A percentile compares a stretch with the other conserved stretches of the same genome.
Evolutionary conservation across 2,888 invertebrate species (phyloP).

Genomic region (Scelioninae gen. 2): DNA sequence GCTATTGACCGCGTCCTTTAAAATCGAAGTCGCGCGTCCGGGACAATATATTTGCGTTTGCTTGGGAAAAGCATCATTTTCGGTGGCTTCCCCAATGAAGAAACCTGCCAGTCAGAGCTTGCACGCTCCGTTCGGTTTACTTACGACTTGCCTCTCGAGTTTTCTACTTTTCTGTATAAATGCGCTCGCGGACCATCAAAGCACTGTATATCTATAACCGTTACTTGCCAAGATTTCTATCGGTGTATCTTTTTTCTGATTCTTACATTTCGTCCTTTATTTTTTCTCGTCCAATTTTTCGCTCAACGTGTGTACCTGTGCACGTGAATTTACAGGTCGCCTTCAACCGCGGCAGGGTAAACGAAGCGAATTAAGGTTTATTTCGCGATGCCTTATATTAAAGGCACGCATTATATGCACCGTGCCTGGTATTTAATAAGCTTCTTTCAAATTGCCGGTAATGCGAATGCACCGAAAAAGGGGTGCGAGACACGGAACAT

Average conservation of each 20-base stretch:
- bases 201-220: conserved; percentile 46
- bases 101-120: conserved; percentile 74
- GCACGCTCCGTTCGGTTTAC: conserved; percentile 68
- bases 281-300: too few relatives aligned
- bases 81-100: conserved; percentile 75
- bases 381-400: too few relatives aligned
- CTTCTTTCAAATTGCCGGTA: too few relatives aligned
- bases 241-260: conserved; percentile 9
- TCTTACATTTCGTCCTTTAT: too few relatives aligned
- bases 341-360: too few relatives aligned
- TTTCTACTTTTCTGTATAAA: conserved; percentile 65
- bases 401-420: too few relatives aligned
- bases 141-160: conserved; percentile 70
- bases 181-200: conserved; percentile 44
- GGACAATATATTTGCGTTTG: conserved; percentile 68
- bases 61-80: conserved; percentile 72
- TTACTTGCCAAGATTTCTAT: conserved; percentile 43
- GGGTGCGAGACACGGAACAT: too few relatives aligned
- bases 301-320: too few relatives aligned
- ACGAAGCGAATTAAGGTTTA: too few relatives aligned
- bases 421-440: too few relatives aligned
- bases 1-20: conserved; percentile 67
- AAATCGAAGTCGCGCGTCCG: conserved; percentile 43
- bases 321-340: too few relatives aligned
- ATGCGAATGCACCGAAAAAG: too few relatives aligned